Evolutionary conservation across 2,888 invertebrate genomes (phyloP).

Genomic region (Melanostoma mellinum): DNA sequence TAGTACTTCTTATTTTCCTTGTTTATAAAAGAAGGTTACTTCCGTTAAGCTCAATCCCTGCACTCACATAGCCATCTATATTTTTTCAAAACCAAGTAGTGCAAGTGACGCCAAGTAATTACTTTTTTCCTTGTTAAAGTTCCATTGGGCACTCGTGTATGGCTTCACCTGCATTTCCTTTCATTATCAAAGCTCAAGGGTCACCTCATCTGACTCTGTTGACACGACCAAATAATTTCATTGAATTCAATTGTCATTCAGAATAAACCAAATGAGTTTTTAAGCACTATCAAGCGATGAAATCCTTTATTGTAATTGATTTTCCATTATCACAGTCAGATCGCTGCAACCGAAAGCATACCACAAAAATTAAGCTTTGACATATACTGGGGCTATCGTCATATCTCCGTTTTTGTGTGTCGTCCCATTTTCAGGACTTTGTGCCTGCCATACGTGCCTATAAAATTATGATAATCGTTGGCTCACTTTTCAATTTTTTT

Average conservation of each 20-base stretch:
- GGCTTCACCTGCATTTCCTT: too few species aligned
- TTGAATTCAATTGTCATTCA: neutral
- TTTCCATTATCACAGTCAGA: slow-evolving; percentile 9
- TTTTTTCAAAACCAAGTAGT: too few species aligned
- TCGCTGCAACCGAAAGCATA: neutral
- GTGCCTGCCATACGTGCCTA: slow-evolving; percentile 35
- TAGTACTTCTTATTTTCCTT: too few species aligned
- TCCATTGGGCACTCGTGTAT: too few species aligned
- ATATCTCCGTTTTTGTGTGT: neutral
- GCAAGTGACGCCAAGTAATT: too few species aligned
- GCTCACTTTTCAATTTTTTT: neutral
- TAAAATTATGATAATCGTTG: slow-evolving; percentile 26
- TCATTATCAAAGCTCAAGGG: too few species aligned
- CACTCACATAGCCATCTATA: too few species aligned
- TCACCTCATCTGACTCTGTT: neutral
- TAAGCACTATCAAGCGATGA: slow-evolving; percentile 4
- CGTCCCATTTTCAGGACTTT: slow-evolving; percentile 26
- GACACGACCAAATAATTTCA: neutral
- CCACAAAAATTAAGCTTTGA: slow-evolving; percentile 12
- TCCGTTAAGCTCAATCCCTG: too few species aligned
- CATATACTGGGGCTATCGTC: neutral
- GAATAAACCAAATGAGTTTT: neutral
- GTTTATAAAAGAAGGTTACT: too few species aligned
- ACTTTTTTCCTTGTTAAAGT: too few species aligned
- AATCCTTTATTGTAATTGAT: slow-evolving; percentile 14